These are phyloP conservation scores for Labeo calbasu DNA, from an alignment of 2,797 vertebrate species.

Conservation along the genomic window DNA sequence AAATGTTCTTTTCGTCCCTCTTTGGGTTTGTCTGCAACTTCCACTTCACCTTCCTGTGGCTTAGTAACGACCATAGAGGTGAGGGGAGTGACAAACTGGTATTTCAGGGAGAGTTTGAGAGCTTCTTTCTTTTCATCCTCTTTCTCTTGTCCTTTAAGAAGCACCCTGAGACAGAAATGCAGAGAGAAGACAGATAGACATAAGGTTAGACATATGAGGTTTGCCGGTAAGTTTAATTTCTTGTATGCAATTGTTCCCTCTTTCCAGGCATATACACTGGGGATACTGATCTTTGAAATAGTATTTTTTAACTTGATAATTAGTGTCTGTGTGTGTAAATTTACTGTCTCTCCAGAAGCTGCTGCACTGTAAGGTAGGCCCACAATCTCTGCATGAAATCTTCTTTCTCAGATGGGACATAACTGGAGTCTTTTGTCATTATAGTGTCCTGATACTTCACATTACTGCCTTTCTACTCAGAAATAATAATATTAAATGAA, in stretches of 20 bases:
- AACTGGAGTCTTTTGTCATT: conserved; percentile 15
- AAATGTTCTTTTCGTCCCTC: conserved; percentile 57
- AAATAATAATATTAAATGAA: not conserved
- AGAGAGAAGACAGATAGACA: not conserved
- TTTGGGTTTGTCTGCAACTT: conserved; percentile 80
- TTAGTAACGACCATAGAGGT: conserved; percentile 87
- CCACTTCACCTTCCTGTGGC: conserved; percentile 66
- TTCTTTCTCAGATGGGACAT: conserved; percentile 56
- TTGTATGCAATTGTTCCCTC: not conserved
- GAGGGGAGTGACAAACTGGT: conserved; percentile 81
- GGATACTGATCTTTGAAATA: not conserved
- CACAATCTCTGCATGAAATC: conserved; percentile 76
- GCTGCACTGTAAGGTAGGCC: conserved; percentile 84
- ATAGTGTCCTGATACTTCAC: conserved; percentile 63
- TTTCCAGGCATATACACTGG: not conserved
- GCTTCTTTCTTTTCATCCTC: conserved; percentile 65
- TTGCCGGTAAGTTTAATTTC: not conserved
- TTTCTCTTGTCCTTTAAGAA: conserved; percentile 67
- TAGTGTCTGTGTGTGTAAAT: conserved; percentile 38
- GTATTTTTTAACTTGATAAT: not conserved
- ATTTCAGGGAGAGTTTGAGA: conserved; percentile 77
- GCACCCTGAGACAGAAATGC: conserved; percentile 68
- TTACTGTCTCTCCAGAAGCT: conserved; percentile 80
- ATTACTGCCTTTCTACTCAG: conserved; percentile 60
- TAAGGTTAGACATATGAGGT: not conserved